Conservation (phyloP, 2,113 vertebrate species). For the human (Homo sapiens) region DNA sequence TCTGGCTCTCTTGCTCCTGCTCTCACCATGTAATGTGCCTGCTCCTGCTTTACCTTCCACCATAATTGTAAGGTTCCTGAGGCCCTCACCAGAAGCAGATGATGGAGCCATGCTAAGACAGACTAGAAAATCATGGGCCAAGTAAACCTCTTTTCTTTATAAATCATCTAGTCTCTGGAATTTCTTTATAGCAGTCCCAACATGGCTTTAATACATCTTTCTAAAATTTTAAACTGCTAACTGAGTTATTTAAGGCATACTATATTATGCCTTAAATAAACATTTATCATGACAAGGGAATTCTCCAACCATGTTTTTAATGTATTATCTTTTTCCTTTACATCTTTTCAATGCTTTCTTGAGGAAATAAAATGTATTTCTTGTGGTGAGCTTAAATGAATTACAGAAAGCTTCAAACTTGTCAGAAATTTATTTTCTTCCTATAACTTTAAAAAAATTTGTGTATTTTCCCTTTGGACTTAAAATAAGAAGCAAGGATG, state of each 20-base stretch:
- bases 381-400: not conserved
- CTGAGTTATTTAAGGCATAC: not conserved
- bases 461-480: not conserved
- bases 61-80: too few relatives aligned
- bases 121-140: too few relatives aligned
- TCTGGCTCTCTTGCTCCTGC: too few relatives aligned
- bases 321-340: not conserved
- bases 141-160: too few relatives aligned
- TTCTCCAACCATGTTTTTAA: not conserved
- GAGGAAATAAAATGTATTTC: not conserved
- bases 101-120: too few relatives aligned
- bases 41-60: too few relatives aligned
- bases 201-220: not conserved
- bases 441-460: not conserved
- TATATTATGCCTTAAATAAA: conserved; percentile 71
- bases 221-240: not conserved
- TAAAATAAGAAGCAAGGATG: not conserved
- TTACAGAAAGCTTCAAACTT: not conserved
- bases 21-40: too few relatives aligned
- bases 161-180: too few relatives aligned
- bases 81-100: too few relatives aligned
- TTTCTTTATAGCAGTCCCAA: too few relatives aligned
- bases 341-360: not conserved
- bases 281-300: conserved; percentile 57
- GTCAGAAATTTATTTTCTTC: not conserved